phyloP scores from a whole-genome alignment of 2,797 vertebrate genomes.

The Smutsia temminckii region DNA sequence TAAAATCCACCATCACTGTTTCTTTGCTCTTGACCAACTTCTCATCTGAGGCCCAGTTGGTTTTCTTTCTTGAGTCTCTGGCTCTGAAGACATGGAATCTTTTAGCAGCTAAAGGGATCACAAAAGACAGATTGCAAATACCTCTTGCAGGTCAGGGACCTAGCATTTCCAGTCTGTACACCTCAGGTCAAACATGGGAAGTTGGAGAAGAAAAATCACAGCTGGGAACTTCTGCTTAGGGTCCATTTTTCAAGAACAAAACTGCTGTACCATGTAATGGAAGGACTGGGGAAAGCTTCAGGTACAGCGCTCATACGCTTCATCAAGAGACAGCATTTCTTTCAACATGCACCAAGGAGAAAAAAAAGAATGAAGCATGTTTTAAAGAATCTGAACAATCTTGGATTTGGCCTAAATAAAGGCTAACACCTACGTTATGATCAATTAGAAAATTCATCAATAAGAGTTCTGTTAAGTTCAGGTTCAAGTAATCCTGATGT shows the following conservation, averaged over 20 bases:
- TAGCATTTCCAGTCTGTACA: background rate
- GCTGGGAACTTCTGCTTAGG: slow-evolving; percentile 23
- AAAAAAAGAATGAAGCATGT: background rate
- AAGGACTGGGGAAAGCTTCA: background rate
- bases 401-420: background rate
- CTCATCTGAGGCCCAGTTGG: background rate
- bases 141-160: background rate
- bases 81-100: background rate
- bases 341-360: background rate
- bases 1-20: rapidly evolving
- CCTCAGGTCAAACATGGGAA: background rate
- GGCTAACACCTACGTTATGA: background rate
- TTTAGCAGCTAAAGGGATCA: background rate
- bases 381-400: background rate
- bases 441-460: background rate
- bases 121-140: background rate
- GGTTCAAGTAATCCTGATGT: background rate
- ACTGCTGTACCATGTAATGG: background rate
- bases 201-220: slow-evolving; percentile 14
- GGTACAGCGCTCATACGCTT: background rate
- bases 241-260: slow-evolving; percentile 64
- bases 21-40: background rate
- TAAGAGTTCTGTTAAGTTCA: background rate
- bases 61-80: slow-evolving; percentile 26
- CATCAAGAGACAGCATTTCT: background rate